Conservation (phyloP, 92 coral and sea anemone genomes). For the Pocillopora grandis region DNA sequence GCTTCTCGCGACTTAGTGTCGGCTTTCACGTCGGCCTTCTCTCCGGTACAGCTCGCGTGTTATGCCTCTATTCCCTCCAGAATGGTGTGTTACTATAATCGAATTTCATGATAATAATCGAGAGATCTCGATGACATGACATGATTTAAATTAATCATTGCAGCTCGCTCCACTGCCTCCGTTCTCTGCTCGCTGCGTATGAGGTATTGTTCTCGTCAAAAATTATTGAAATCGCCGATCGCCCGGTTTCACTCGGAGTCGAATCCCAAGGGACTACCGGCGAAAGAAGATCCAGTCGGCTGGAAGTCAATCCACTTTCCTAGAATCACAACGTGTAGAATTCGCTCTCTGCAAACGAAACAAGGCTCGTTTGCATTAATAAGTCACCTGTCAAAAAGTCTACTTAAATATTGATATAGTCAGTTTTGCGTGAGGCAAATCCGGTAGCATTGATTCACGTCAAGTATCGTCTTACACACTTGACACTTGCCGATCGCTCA, state of each 20-base stretch:
- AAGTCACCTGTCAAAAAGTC: slow-evolving; percentile 33
- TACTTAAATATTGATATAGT: slow-evolving; percentile 9
- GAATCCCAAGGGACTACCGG: slow-evolving; percentile 30
- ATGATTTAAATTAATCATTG: slow-evolving; percentile 82
- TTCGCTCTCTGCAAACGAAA: slow-evolving; percentile 26
- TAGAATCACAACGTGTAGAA: slow-evolving; percentile 31
- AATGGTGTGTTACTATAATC: slow-evolving; percentile 55
- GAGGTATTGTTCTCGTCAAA: slow-evolving; percentile 30
- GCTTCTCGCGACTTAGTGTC: neutral
- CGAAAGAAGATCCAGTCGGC: slow-evolving; percentile 30
- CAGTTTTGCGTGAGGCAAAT: slow-evolving; percentile 31
- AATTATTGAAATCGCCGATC: slow-evolving; percentile 28
- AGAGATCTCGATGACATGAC: slow-evolving; percentile 73
- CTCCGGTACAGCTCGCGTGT: neutral
- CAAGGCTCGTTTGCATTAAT: slow-evolving; percentile 38
- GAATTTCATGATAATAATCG: slow-evolving; percentile 73
- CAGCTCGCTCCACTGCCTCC: slow-evolving; percentile 56
- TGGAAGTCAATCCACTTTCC: slow-evolving; percentile 22
- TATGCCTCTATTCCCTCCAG: neutral
- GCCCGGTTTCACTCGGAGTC: neutral
- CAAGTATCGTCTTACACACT: slow-evolving; percentile 37
- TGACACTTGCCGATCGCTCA: slow-evolving; percentile 1
- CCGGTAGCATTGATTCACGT: slow-evolving; percentile 16
- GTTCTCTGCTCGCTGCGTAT: slow-evolving; percentile 55
- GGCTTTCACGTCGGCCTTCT: slow-evolving; percentile 13